Evolutionary conservation across 1,140 invertebrate species (phyloP).

Genomic region (Eciton burchellii): DNA sequence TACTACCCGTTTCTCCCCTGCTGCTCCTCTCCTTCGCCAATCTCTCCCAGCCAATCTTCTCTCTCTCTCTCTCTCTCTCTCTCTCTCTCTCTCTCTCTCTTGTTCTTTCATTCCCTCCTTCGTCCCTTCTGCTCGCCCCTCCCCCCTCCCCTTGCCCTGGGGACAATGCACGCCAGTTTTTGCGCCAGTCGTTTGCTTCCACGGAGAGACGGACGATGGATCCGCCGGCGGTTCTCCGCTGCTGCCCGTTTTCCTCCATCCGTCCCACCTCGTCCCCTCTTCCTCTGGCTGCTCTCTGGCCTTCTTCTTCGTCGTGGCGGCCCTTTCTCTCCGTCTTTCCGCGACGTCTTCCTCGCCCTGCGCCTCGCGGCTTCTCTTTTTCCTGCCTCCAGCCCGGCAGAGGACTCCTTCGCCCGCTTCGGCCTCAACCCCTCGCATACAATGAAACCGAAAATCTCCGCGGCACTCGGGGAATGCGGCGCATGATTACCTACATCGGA

Average conservation of each 20-base stretch:
- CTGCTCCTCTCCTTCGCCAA: not conserved
- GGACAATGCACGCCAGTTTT: conserved; percentile 85
- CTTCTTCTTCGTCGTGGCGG: conserved; percentile 5
- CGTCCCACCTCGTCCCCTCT: conserved; percentile 40
- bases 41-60: not conserved
- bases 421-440: conserved; percentile 73
- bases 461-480: conserved; percentile 79
- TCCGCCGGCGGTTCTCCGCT: conserved; percentile 60
- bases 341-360: conserved; percentile 57
- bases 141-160: conserved; percentile 70
- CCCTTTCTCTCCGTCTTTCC: conserved; percentile 50
- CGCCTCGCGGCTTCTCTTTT: conserved; percentile 57
- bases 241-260: conserved; percentile 51
- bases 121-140: conserved; percentile 32
- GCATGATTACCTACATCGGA: conserved; percentile 80
- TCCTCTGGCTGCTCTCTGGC: conserved; percentile 4
- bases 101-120: conserved; percentile 41
- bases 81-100: too few species aligned
- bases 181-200: conserved; percentile 83
- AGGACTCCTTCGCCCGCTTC: conserved; percentile 56
- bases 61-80: conserved; percentile 58
- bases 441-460: conserved; percentile 82
- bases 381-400: conserved; percentile 47
- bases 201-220: conserved; percentile 75
- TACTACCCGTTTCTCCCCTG: conserved; percentile 28